Evolutionary conservation across 2,888 invertebrate genomes (phyloP), one percentile per base, ranked within the genome.

Genomic region (Pemphredon lugubris): DNA sequence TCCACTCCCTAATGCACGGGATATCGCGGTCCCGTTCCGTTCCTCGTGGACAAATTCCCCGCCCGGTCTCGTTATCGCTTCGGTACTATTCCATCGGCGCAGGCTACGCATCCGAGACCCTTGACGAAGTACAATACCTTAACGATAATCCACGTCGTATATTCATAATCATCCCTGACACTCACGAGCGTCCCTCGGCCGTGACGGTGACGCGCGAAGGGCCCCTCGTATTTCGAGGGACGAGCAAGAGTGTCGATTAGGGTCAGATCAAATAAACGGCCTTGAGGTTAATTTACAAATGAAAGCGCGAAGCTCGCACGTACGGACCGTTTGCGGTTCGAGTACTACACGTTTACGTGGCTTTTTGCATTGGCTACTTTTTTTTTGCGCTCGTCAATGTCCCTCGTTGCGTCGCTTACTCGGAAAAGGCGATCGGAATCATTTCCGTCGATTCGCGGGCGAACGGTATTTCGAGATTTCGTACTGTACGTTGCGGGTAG

Each of bases 31-130:
- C 13, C 4, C n/a, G n/a, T 16, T 13, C 16, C 13, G 11, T 16
- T 9, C 13, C 26, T 60, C 13, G 5, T 51, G 51, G 63, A 34
- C 61, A 61, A 53, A 7, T 66, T 20, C 20, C 50, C 2, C 42
- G 13, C n/a, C 16, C 57, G 21, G 14, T 11, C 13, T 30, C 32
- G 42, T 53, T 53, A 40, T 58, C 57, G n/a, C 26, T 21, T 21
- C n/a, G 45, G 76, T 67, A 79, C 59, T 76, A 77, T 76, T 71
- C 80, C 76, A 71, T 57, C 54, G 59, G 16, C 18, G 7, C 37
- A 18, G 9, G 16, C 16, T 14, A 16, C 16, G 40, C 16, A 48
- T 34, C 42, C 34, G 26, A 51, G 34, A 53, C 65, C 51, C 61
- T 75, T 57, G 30, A 32, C 40, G n/a, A 23, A 34, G 53, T 48